Evolutionary conservation across 2,888 invertebrate species (phyloP).

Genomic region (Siphonodentalium dalli): DNA sequence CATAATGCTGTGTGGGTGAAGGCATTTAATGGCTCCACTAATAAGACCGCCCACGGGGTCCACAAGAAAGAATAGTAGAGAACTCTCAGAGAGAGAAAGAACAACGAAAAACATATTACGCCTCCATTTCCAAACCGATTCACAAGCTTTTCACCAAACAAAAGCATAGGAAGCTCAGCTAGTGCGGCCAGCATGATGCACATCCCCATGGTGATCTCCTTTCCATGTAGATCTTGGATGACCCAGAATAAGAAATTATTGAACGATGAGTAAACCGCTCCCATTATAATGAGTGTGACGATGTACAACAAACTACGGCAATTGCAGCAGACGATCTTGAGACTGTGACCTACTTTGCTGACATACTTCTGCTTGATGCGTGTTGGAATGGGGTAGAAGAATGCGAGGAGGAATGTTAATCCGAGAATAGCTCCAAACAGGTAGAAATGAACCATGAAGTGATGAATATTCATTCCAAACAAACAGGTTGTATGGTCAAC

Average conservation of each 20-base stretch:
- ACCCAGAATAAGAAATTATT: constrained; percentile 59
- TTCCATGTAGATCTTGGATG: constrained; percentile 51
- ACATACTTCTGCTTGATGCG: constrained; percentile 41
- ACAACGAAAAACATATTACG: constrained; percentile 43
- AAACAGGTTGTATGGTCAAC: constrained; percentile 57
- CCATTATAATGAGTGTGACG: constrained; percentile 52
- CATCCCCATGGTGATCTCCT: constrained; percentile 51
- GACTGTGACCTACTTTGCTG: constrained; percentile 46
- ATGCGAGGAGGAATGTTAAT: constrained; percentile 43
- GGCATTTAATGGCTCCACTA: constrained; percentile 49
- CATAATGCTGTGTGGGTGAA: constrained; percentile 56
- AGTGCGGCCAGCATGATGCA: constrained; percentile 51
- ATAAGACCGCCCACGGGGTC: constrained; percentile 54
- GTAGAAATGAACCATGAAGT: constrained; percentile 57
- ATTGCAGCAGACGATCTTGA: constrained; percentile 47
- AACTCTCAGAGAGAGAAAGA: constrained; percentile 41
- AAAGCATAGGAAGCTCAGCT: constrained; percentile 53
- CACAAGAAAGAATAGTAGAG: constrained; percentile 54
- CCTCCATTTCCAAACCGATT: constrained; percentile 48
- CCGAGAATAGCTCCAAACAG: constrained; percentile 49
- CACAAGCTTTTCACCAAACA: constrained; percentile 46
- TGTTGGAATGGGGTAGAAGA: constrained; percentile 53
- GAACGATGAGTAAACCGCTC: constrained; percentile 46
- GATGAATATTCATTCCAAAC: constrained; percentile 47
- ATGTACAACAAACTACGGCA: constrained; percentile 43